Conservation (phyloP, 2,797 vertebrate species). For the Phrynocephalus guinanensis region DNA sequence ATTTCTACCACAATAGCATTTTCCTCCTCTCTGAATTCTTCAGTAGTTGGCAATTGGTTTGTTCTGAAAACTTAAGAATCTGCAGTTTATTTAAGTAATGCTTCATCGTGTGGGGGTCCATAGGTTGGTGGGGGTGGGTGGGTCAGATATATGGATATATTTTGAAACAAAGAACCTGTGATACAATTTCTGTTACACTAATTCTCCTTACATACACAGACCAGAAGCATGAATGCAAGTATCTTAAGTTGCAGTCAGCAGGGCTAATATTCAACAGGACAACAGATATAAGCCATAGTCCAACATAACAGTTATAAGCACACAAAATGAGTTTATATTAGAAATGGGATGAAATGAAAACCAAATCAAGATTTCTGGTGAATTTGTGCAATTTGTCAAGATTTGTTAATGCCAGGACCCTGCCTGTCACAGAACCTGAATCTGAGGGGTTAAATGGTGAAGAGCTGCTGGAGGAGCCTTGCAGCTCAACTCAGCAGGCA, state of each 20-base stretch:
- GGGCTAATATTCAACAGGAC: background rate
- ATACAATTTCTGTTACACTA: background rate
- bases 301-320: too few relatives aligned
- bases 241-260: background rate
- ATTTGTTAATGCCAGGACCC: too few relatives aligned
- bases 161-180: background rate
- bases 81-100: background rate
- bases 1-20: background rate
- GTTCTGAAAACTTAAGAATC: background rate
- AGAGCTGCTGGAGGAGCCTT: too few relatives aligned
- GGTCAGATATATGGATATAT: background rate
- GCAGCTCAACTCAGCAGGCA: too few relatives aligned
- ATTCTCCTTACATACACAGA: background rate
- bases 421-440: too few relatives aligned
- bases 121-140: background rate
- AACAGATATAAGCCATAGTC: too few relatives aligned
- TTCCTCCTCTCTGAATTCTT: background rate
- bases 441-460: too few relatives aligned
- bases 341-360: too few relatives aligned
- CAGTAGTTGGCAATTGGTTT: background rate
- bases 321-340: too few relatives aligned
- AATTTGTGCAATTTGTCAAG: too few relatives aligned
- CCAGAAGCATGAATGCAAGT: background rate
- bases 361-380: too few relatives aligned
- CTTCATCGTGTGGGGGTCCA: background rate